Evolutionary conservation across 2,888 invertebrate genomes (phyloP), one percentile per base, ranked within the genome.

Genomic region (Macrophya annulata): DNA sequence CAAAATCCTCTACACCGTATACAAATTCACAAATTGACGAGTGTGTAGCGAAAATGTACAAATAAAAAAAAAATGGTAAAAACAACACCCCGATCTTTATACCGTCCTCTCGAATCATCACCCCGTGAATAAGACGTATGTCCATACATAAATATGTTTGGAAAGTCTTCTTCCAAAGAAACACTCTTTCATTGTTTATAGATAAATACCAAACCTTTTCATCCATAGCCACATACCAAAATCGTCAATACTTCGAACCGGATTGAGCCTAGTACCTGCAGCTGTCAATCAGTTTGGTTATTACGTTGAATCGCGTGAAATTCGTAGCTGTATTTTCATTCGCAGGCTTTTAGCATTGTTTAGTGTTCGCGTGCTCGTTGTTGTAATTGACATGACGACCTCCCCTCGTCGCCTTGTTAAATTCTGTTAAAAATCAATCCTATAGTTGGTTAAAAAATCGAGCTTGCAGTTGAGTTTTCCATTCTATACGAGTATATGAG

Each of bases 331-430:
- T 43, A 25, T 81, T 81, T 81, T 81, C 81, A 81, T 81, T 62
- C 40, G 40, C 81, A 43, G 79, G 43, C 62, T 81, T 81, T 62
- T 62, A 62, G 43, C 81, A 81, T 62, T 83, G 83, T 83, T 83
- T 51, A 48, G 68, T 68, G 68, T 68, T 37, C n/a, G 68, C 68
- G 68, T 71, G 45, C 71, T 48, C 83, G 83, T 71, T 48, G 81
- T 81, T 59, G 81, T 62, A 81, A 81, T 81, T 81, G 81, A 81
- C 81, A 81, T 62, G 81, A 43, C 81, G 59, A 59, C 81, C 55
- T 37, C 81, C 59, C 37, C 43, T 43, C 62, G 62, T 21, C 43
- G 81, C 40, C 21, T 43, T 51, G 79, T 62, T 81, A 81, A 81
- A 81, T 62, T 81, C 21, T 21, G 62, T 62, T 81, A 62, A 62